A percentile compares a stretch with the other conserved stretches of the same genome.
phyloP scores from a whole-genome alignment of 1,140 invertebrate species.

The Helicoverpa zea region DNA sequence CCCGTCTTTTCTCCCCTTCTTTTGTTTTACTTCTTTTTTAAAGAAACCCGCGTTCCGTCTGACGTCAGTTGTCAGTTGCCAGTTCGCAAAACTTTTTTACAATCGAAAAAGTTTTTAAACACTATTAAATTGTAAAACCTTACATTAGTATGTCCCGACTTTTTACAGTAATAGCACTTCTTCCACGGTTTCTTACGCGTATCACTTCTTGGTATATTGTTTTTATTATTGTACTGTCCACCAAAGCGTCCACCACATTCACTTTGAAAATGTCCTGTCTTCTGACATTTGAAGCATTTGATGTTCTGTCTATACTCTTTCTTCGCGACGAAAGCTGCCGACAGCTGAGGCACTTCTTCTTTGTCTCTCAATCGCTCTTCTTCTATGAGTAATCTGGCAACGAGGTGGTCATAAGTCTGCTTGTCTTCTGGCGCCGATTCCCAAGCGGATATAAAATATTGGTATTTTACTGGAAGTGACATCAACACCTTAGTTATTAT shows the following conservation, averaged over 20 bases:
- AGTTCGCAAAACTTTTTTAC: no score
- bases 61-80: no score
- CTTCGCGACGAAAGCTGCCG: not conserved
- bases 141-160: not conserved
- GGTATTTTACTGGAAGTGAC: not conserved
- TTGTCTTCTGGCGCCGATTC: not conserved
- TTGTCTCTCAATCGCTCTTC: not conserved
- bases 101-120: no score
- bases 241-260: not conserved
- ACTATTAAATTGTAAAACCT: no score
- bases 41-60: no score
- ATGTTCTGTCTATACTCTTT: not conserved
- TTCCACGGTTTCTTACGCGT: not conserved
- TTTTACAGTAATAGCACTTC: conserved; percentile 3
- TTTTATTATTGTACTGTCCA: not conserved
- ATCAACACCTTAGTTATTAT: not conserved
- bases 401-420: not conserved
- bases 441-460: not conserved
- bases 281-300: not conserved
- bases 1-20: no score
- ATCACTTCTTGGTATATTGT: not conserved
- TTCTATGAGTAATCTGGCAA: not conserved
- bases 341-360: no score
- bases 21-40: no score
- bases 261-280: not conserved